Base-by-base conservation (phyloP, 2,888 invertebrate species). In the Oeneis ivallda region DNA sequence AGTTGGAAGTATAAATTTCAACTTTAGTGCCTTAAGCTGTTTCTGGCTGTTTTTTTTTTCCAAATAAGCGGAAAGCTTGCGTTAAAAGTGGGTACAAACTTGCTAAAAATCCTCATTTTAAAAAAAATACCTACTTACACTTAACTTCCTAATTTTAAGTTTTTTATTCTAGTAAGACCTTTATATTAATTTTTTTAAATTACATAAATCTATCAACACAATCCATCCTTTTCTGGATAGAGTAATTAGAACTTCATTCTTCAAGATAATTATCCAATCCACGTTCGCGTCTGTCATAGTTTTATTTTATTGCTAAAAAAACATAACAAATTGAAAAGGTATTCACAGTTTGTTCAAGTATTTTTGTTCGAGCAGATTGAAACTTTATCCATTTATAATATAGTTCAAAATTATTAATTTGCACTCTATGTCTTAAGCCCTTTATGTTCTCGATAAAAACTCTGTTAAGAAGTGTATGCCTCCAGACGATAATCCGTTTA, bases 401-500 rank as follows among this genome's bases (percentile, higher is more conserved):
- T 6, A 56, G 60, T 63, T 34, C 26, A 47, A 61, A 67, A 66
- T 56, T 32, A 15, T 34, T 0, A 53, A 13, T 26, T 50, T 37
- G 1, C 10, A 32, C 32, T 53, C 2, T 34, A 15, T 8, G 3
- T n/a, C 37, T 53, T 17, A 37, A 17, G 19, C 3, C 5, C n/a
- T 58, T 58, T 45, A 32, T 2, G 45, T 32, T 58, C n/a, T 43
- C 2, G 15, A 32, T n/a, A 6, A 17, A 60, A 37, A 41, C 52
- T 65, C n/a, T 52, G 60, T 60, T 65, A 69, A 60, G 68, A 62
- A 65, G 37, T 15, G 65, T 77, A 76, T 74, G 72, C 72, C 70
- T 72, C 71, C 71, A 74, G 69, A 71, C 71, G 76, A 79, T 82
- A 82, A 83, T 84, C 84, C 78, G 72, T 73, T 75, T 73, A 82